Base-by-base conservation (phyloP, 2,888 invertebrate genomes). In the Agrotis exclamationis region DNA sequence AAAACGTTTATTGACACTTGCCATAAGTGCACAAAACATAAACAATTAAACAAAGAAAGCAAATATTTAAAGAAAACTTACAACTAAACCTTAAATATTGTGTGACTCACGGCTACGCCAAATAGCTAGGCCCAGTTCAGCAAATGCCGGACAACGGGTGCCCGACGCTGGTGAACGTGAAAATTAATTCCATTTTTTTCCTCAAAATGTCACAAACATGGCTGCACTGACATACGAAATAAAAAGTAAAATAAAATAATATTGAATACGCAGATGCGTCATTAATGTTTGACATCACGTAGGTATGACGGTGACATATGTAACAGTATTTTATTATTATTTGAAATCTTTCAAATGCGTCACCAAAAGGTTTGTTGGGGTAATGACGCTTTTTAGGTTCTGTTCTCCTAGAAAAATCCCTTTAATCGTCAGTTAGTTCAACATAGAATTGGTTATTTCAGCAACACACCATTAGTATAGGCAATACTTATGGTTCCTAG, bases 181-280 rank as follows among this genome's bases (percentile, higher is more conserved):
- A 22, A 54, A 22, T 22, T 13, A 44, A 54, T 47, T 5, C 13
- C 13, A 14, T 3, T 63, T 51, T n/a, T 50, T 20, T 64, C 59
- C 56, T 14, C 3, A 28, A 57, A 66, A 0, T 3, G 0, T 24
- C 39, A 47, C n/a, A 7, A 70, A 16, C 48, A 76, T 71, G 67
- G 75, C 14, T 6, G 13, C 72, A 66, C 33, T 67, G 70, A 56
- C 69, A 59, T 51, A 85, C 70, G 77, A 81, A n/a, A n/a, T n/a
- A n/a, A n/a, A n/a, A 83, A 79, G 68, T 82, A 82, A 82, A 84
- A 81, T 77, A 58, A 81, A 80, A 77, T 76, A 79, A 77, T 77
- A 80, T 70, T 70, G 45, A 66, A 83, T 48, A 78, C 65, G 71
- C 69, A 71, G 68, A 73, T 82, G 68, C 84, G 87, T 86, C 87